Percentiles rank a stretch among this genome's conserved stretches.
These are phyloP conservation scores for Phymanthus crucifer DNA, from an alignment of 92 coral and sea anemone species.

Conservation along the genomic window DNA sequence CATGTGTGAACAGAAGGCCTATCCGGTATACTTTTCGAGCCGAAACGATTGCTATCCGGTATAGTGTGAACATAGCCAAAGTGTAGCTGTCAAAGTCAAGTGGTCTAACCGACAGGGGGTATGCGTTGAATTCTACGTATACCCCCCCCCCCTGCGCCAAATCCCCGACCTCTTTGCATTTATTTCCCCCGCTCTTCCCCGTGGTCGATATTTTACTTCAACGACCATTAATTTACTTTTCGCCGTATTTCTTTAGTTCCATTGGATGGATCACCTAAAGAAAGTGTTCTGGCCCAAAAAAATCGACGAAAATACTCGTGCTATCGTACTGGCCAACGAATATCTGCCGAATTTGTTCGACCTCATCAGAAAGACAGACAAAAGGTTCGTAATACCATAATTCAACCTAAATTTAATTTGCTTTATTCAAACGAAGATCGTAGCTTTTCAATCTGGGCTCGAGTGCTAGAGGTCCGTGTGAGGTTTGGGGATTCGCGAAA, in stretches of 20 bases:
- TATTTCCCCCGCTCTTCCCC: background rate
- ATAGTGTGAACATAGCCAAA: too few relatives aligned
- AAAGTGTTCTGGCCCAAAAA: conserved; percentile 54
- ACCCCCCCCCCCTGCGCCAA: too few relatives aligned
- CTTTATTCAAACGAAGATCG: too few relatives aligned
- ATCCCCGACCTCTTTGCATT: too few relatives aligned
- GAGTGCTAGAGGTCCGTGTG: too few relatives aligned
- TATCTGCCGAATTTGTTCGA: conserved; percentile 81
- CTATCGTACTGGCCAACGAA: conserved; percentile 78
- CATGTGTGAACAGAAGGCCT: too few relatives aligned
- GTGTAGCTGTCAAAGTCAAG: too few relatives aligned
- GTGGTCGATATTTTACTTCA: background rate
- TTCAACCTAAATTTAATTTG: background rate
- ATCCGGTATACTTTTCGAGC: too few relatives aligned
- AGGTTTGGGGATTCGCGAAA: too few relatives aligned
- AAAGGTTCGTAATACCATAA: conserved; percentile 43
- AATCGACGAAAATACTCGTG: conserved; percentile 43
- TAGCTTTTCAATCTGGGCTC: background rate
- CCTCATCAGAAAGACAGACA: conserved; percentile 63
- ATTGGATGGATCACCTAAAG: conserved; percentile 68
- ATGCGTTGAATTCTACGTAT: too few relatives aligned
- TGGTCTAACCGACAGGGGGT: too few relatives aligned
- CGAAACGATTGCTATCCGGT: too few relatives aligned
- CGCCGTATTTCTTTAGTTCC: conserved; percentile 44
- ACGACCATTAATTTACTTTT: background rate